A percentile compares a stretch with the other conserved stretches of the same genome.
Evolutionary conservation across 2,113 vertebrate genomes (phyloP).

Genomic region (Caranx ignobilis): DNA sequence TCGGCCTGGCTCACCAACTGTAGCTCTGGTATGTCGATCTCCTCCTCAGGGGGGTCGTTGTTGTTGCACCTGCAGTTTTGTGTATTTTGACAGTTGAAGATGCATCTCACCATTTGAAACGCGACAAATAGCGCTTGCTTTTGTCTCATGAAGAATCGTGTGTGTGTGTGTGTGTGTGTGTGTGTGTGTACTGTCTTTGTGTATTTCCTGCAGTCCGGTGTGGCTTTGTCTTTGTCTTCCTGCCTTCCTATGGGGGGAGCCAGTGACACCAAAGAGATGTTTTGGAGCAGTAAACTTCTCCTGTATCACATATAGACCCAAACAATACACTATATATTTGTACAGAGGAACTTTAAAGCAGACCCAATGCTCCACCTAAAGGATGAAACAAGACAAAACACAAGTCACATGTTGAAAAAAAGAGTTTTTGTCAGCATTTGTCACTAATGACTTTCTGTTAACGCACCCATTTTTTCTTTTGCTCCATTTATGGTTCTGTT

Average conservation of each 20-base stretch:
- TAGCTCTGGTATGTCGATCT: conserved; percentile 48
- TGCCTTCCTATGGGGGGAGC: neutral
- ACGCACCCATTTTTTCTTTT: neutral
- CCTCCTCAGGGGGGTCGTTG: conserved; percentile 52
- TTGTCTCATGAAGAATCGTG: neutral
- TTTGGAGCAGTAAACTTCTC: neutral
- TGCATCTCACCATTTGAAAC: conserved; percentile 13
- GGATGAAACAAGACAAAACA: neutral
- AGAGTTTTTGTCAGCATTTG: no score
- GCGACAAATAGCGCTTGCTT: neutral
- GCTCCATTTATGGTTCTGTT: no score
- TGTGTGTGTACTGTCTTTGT: neutral
- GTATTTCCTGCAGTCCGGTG: neutral
- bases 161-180: no score
- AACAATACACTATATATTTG: neutral
- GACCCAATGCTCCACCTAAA: conserved; percentile 5
- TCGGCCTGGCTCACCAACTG: conserved; percentile 30
- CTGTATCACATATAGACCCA: neutral
- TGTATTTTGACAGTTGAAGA: conserved; percentile 8
- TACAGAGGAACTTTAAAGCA: neutral
- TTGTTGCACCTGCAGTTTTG: conserved; percentile 77
- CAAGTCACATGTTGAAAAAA: no score
- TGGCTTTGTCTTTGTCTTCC: conserved; percentile 13
- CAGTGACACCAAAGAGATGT: neutral
- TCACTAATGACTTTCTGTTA: neutral